Percentiles rank a stretch among this genome's conserved stretches.
phyloP scores from a whole-genome alignment of 2,888 invertebrate species.

The Gandaritis pyraliata region DNA sequence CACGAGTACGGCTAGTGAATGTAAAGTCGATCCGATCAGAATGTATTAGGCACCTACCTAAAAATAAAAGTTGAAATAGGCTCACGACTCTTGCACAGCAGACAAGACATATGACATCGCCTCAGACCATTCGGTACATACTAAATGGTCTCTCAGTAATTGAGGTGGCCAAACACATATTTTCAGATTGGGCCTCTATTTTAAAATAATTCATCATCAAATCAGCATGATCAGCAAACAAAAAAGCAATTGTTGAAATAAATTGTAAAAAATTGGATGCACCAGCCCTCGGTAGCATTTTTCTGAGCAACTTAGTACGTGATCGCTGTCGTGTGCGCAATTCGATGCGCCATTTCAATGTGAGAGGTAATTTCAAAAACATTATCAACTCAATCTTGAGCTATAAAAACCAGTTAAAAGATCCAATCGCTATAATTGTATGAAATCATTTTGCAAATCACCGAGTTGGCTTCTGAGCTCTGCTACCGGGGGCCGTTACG shows the following conservation, averaged over 20 bases:
- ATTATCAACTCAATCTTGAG: conserved; percentile 44
- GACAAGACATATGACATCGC: too few relatives aligned
- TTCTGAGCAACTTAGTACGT: conserved; percentile 12
- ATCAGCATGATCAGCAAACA: neutral
- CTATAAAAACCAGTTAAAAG: conserved; percentile 46
- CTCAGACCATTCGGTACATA: too few relatives aligned
- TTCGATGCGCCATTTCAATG: conserved; percentile 40
- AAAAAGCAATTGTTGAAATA: neutral
- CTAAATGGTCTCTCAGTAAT: too few relatives aligned
- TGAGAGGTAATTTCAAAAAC: conserved; percentile 45
- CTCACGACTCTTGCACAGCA: too few relatives aligned
- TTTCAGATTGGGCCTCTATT: too few relatives aligned
- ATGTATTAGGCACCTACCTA: too few relatives aligned
- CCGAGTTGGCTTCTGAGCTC: conserved; percentile 38
- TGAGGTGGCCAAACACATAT: too few relatives aligned
- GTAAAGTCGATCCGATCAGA: too few relatives aligned
- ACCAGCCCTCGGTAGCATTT: neutral
- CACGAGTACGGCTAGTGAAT: too few relatives aligned
- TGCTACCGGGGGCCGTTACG: conserved; percentile 81
- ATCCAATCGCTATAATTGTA: conserved; percentile 49
- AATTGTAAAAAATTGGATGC: neutral
- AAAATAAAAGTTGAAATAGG: too few relatives aligned
- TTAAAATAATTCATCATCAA: too few relatives aligned
- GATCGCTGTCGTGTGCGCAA: conserved; percentile 30
- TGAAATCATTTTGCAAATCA: conserved; percentile 52